phyloP scores from a whole-genome alignment of 2,888 invertebrate genomes.

The Tetramorium bicarinatum region DNA sequence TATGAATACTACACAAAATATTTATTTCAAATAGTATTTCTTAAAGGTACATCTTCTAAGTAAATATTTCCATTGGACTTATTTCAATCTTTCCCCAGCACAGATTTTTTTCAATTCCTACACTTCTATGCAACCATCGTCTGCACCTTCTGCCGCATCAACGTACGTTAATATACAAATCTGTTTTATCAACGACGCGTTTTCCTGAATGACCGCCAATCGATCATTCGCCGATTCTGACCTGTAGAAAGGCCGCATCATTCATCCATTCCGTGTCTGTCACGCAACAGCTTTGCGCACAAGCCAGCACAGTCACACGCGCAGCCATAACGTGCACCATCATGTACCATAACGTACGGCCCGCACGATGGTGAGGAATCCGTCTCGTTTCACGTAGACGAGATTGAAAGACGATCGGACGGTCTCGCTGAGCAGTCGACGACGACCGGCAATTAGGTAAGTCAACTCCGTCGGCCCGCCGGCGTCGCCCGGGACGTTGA shows the following conservation, averaged over 20 bases:
- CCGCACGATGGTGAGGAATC: slow-evolving; percentile 56
- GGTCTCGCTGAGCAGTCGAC: slow-evolving; percentile 10
- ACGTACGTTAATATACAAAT: background rate
- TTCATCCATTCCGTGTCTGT: no score
- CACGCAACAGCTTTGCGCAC: no score
- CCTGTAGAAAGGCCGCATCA: background rate
- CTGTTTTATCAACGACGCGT: background rate
- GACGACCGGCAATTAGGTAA: slow-evolving; percentile 62
- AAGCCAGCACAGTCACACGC: background rate
- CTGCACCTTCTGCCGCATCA: background rate
- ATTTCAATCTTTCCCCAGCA: no score
- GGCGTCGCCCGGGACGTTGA: background rate
- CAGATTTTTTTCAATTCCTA: background rate
- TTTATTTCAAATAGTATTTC: no score
- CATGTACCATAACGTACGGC: slow-evolving; percentile 28
- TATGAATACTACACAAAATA: no score
- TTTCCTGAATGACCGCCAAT: background rate
- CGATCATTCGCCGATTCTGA: background rate
- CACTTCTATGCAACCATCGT: background rate
- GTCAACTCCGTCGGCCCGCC: slow-evolving; percentile 39
- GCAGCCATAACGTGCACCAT: slow-evolving; percentile 12
- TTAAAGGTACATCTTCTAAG: no score
- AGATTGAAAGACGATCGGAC: slow-evolving; percentile 35
- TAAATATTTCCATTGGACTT: no score
- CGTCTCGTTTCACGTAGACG: slow-evolving; percentile 36